A percentile compares a stretch with the other conserved stretches of the same genome.
Conservation (phyloP, 2,113 vertebrate genomes). For the Tichodroma muraria region DNA sequence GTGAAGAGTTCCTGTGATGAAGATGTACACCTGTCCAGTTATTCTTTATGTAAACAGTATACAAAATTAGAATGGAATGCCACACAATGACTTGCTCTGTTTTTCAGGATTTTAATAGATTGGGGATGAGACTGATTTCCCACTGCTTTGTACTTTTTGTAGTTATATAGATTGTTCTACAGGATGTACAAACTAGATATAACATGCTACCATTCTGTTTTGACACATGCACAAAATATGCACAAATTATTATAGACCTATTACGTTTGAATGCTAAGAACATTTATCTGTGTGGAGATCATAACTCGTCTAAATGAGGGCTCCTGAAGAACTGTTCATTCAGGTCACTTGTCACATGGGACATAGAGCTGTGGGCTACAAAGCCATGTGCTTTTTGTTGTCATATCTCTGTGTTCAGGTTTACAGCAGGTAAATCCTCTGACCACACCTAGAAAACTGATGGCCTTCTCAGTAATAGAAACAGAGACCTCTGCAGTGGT, state of each 20-base stretch:
- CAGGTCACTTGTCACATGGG: background rate
- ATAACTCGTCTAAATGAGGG: background rate
- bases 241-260: background rate
- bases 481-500: background rate
- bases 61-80: background rate
- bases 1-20: background rate
- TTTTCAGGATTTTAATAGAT: slow-evolving; percentile 3
- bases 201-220: background rate
- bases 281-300: background rate
- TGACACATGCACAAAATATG: background rate
- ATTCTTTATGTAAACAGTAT: background rate
- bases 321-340: background rate
- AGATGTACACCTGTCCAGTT: background rate
- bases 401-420: background rate
- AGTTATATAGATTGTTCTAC: background rate
- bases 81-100: background rate
- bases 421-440: background rate
- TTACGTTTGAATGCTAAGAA: background rate
- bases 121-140: background rate
- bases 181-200: background rate
- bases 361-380: background rate
- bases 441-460: background rate
- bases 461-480: background rate
- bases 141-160: background rate
- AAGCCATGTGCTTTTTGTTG: background rate